Conservation (phyloP, 2,888 invertebrate genomes). For the Leucoma salicis region DNA sequence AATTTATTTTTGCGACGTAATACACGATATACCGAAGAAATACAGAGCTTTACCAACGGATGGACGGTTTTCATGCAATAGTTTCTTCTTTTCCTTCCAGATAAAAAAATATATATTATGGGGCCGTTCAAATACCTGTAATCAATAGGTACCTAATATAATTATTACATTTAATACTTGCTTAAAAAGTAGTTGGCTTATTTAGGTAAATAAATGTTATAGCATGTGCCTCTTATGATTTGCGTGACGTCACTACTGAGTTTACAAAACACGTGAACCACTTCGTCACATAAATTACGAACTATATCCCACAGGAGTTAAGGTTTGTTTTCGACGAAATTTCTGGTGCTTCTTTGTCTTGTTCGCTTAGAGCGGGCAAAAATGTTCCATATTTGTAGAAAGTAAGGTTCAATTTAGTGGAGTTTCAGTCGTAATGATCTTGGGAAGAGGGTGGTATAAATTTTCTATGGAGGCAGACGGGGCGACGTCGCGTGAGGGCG, state of each 20-base stretch:
- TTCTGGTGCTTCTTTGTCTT: slow-evolving; percentile 76
- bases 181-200: too few relatives aligned
- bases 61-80: too few relatives aligned
- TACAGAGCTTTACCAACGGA: too few relatives aligned
- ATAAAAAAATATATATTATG: too few relatives aligned
- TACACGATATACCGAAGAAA: too few relatives aligned
- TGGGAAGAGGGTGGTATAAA: slow-evolving; percentile 79
- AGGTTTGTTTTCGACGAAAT: slow-evolving; percentile 78
- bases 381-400: slow-evolving; percentile 49
- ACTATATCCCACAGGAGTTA: slow-evolving; percentile 77
- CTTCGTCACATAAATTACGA: slow-evolving; percentile 72
- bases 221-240: slow-evolving; percentile 39
- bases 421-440: slow-evolving; percentile 62
- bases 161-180: too few relatives aligned
- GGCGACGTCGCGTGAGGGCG: slow-evolving; percentile 80
- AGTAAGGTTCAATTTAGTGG: slow-evolving; percentile 52
- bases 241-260: slow-evolving; percentile 68
- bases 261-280: slow-evolving; percentile 72
- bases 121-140: too few relatives aligned
- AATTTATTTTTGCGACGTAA: too few relatives aligned
- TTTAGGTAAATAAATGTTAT: too few relatives aligned
- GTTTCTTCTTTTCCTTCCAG: too few relatives aligned
- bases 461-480: slow-evolving; percentile 81
- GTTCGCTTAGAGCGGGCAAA: slow-evolving; percentile 34
- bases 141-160: too few relatives aligned